phyloP scores from a whole-genome alignment of 2,113 vertebrate genomes.

The Semnornis frantzii region DNA sequence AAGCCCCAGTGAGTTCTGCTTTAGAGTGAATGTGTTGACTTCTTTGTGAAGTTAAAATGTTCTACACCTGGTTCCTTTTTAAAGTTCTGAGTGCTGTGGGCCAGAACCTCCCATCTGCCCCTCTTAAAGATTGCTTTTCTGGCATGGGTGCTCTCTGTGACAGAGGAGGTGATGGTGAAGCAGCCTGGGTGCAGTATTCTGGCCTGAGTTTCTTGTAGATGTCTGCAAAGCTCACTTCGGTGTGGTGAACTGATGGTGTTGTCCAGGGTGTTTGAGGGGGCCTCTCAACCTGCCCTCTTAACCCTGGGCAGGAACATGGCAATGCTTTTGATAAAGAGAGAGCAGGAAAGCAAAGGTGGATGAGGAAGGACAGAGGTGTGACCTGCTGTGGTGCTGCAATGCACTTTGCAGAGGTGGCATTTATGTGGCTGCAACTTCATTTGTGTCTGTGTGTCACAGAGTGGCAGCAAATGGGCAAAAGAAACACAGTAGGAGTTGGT shows the following conservation, averaged over 20 bases:
- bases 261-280: neutral
- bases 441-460: neutral
- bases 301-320: fast-evolving
- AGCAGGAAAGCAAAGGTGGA: neutral
- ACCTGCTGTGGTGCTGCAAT: neutral
- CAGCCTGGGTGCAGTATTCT: neutral
- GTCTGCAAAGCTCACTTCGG: neutral
- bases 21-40: neutral
- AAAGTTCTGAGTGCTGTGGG: neutral
- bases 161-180: neutral
- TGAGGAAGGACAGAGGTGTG: neutral
- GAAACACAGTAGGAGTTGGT: neutral
- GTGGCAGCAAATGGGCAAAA: neutral
- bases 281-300: fast-evolving
- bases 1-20: neutral
- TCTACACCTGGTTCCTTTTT: neutral
- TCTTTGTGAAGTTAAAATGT: neutral
- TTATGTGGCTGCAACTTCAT: neutral
- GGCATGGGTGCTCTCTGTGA: neutral
- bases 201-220: neutral
- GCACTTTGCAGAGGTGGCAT: neutral
- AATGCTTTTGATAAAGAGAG: neutral
- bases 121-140: neutral
- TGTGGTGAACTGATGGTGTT: neutral
- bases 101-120: neutral